Conservation (phyloP, 2,797 vertebrate genomes). For the Scarus forsteni region DNA sequence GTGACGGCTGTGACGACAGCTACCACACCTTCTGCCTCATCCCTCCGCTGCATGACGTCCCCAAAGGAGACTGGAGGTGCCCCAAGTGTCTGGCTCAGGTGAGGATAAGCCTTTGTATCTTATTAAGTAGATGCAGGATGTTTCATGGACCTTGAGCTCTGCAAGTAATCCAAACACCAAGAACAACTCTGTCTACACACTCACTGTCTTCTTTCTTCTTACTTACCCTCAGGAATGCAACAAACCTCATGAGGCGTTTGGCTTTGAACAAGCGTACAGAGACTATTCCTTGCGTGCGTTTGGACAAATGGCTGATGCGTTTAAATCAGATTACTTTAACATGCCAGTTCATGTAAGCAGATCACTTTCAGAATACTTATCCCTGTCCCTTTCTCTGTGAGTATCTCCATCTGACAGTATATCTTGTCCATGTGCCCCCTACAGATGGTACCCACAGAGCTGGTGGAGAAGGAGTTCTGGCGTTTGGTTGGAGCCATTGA, state of each 20-base stretch:
- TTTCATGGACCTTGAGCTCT: neutral
- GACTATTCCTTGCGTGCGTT: conserved; percentile 96
- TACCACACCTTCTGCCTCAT: conserved; percentile 98
- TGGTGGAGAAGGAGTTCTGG: conserved; percentile 99
- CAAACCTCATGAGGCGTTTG: conserved; percentile 97
- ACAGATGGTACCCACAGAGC: conserved; percentile 98
- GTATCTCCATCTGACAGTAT: neutral
- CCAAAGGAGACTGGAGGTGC: conserved; percentile 97
- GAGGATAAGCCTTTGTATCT: conserved; percentile 44
- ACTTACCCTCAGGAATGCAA: conserved; percentile 88
- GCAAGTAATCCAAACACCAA: neutral
- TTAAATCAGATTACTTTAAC: conserved; percentile 99
- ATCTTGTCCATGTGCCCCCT: neutral
- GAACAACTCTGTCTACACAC: neutral
- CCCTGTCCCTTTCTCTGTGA: neutral
- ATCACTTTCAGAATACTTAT: neutral
- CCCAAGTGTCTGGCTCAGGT: conserved; percentile 98
- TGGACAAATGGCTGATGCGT: conserved; percentile 97
- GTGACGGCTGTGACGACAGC: conserved; percentile 97
- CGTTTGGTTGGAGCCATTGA: conserved; percentile 95
- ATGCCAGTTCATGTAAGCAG: conserved; percentile 97
- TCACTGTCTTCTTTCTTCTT: neutral
- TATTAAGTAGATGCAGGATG: neutral
- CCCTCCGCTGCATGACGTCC: conserved; percentile 93
- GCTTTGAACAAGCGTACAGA: conserved; percentile 95